Percentiles rank a stretch among this genome's conserved stretches.
These are phyloP conservation scores for Atherinomorus stipes DNA, from an alignment of 2,113 vertebrate genomes.

Conservation along the genomic window DNA sequence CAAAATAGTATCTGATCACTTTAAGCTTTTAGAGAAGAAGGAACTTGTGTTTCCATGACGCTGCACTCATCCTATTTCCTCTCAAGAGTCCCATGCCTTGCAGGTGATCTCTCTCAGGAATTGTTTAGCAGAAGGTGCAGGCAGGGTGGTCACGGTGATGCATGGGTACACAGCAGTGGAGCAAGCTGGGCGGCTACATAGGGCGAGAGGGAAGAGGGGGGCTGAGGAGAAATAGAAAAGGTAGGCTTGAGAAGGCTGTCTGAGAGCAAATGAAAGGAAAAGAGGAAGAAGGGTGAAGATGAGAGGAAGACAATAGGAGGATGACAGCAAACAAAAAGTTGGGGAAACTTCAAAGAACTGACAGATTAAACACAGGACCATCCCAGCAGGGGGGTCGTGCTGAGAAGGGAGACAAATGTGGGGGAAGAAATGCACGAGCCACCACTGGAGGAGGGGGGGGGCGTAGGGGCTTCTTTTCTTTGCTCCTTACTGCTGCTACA, in stretches of 20 bases:
- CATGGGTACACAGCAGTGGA: slow-evolving; percentile 32
- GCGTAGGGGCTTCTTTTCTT: too few species aligned
- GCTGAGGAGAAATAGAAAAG: slow-evolving; percentile 21
- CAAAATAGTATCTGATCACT: slow-evolving; percentile 25
- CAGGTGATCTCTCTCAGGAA: slow-evolving; percentile 62
- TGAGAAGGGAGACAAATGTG: too few species aligned
- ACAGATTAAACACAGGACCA: too few species aligned
- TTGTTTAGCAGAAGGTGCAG: slow-evolving; percentile 50
- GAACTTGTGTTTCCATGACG: slow-evolving; percentile 40
- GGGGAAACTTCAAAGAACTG: too few species aligned
- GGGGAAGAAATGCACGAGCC: too few species aligned
- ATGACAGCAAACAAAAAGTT: too few species aligned
- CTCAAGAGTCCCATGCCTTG: slow-evolving; percentile 16
- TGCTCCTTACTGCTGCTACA: too few species aligned
- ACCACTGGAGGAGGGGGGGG: slow-evolving; percentile 1
- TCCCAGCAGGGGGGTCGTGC: too few species aligned
- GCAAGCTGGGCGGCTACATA: slow-evolving; percentile 8
- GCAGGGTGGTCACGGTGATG: slow-evolving; percentile 59
- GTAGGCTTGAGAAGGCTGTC: too few species aligned
- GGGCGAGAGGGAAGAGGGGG: neutral
- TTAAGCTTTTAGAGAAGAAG: slow-evolving; percentile 8
- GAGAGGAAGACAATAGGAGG: slow-evolving; percentile 14
- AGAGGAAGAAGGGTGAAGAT: neutral
- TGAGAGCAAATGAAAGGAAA: slow-evolving; percentile 11
- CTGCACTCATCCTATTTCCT: slow-evolving; percentile 25